These are phyloP conservation scores for Hanleya hanleyi DNA, from an alignment of 2,888 invertebrate genomes.

Conservation along the genomic window DNA sequence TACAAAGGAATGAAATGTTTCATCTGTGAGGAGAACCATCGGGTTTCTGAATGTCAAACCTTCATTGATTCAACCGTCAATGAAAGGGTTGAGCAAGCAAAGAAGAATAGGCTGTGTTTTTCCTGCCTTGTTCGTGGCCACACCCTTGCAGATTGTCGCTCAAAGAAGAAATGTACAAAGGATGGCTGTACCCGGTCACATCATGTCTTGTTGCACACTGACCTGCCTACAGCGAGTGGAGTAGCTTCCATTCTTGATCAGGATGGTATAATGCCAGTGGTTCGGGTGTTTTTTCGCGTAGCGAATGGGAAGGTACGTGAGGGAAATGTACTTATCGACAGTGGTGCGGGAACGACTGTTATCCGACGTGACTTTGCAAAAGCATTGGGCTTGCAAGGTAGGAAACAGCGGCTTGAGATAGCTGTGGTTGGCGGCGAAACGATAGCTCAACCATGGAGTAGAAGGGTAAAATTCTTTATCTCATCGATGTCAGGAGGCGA, in stretches of 20 bases:
- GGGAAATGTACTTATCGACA: background rate
- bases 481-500: constrained; percentile 7
- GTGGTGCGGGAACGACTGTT: no score
- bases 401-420: background rate
- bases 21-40: constrained; percentile 3
- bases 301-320: background rate
- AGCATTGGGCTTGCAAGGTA: constrained; percentile 1
- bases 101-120: constrained; percentile 14
- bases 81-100: background rate
- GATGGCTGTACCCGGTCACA: constrained; percentile 12
- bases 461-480: constrained; percentile 11
- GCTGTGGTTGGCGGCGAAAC: background rate
- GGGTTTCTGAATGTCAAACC: constrained; percentile 11
- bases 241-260: constrained; percentile 6
- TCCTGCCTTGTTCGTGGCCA: no score
- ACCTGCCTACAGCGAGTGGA: constrained; percentile 4
- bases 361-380: background rate
- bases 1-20: background rate
- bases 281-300: background rate
- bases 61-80: background rate
- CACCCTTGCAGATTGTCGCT: no score
- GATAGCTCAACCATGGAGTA: background rate
- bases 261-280: constrained; percentile 8
- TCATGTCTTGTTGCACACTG: constrained; percentile 11
- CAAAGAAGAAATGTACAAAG: background rate